phyloP scores from a whole-genome alignment of 2,888 invertebrate species.

The Boloria selene region DNA sequence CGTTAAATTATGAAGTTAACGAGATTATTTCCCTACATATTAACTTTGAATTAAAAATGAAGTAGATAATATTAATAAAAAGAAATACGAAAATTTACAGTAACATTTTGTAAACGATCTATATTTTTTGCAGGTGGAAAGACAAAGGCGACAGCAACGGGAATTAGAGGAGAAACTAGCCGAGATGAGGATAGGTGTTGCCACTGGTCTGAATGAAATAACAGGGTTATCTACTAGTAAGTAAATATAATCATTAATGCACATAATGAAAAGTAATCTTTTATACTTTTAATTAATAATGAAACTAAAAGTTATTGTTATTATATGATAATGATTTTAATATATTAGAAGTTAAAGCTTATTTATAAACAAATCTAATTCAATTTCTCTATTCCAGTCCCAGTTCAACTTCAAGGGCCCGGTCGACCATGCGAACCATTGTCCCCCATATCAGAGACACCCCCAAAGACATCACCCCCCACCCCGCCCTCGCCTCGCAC shows the following conservation, averaged over 20 bases:
- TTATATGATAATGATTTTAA: too few species aligned
- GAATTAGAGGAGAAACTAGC: slow-evolving; percentile 78
- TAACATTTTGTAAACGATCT: slow-evolving; percentile 7
- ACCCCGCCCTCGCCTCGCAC: slow-evolving; percentile 70
- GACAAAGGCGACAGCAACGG: slow-evolving; percentile 82
- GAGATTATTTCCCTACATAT: too few species aligned
- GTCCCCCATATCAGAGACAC: slow-evolving; percentile 93
- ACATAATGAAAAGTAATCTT: too few species aligned
- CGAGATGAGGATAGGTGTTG: slow-evolving; percentile 81
- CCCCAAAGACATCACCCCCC: slow-evolving; percentile 59
- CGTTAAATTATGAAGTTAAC: too few species aligned
- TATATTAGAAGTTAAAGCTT: too few species aligned
- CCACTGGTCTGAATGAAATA: slow-evolving; percentile 73
- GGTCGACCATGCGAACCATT: slow-evolving; percentile 83
- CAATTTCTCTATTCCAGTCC: slow-evolving; percentile 53
- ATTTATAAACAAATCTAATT: not conserved
- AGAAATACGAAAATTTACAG: not conserved
- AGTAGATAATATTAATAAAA: not conserved
- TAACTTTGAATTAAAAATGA: not conserved
- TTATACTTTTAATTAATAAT: too few species aligned
- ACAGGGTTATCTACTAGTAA: slow-evolving; percentile 75
- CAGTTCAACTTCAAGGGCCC: slow-evolving; percentile 75
- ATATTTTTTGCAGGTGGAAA: slow-evolving; percentile 82
- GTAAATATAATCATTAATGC: slow-evolving; percentile 3
- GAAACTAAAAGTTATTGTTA: too few species aligned